phyloP scores from a whole-genome alignment of 2,113 vertebrate genomes.

The Myiagra hebetior region DNA sequence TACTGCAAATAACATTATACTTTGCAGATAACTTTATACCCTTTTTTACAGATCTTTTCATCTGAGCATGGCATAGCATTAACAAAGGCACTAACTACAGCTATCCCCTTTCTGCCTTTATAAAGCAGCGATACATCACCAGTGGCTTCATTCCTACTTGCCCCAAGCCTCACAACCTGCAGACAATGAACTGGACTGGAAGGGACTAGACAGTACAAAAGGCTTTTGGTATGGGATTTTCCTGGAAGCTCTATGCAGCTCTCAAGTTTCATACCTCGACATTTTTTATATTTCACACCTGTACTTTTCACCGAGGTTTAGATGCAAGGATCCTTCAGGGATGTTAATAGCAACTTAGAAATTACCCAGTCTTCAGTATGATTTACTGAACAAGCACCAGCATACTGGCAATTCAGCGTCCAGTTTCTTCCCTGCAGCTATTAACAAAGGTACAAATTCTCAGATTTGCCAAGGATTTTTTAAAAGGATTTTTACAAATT shows the following conservation, averaged over 20 bases:
- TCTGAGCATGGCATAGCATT: neutral
- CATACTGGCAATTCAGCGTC: neutral
- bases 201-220: neutral
- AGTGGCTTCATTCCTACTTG: neutral
- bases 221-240: neutral
- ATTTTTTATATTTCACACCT: neutral
- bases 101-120: neutral
- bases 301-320: neutral
- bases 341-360: neutral
- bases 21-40: neutral
- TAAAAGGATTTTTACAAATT: neutral
- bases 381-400: neutral
- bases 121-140: rapidly evolving
- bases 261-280: rapidly evolving
- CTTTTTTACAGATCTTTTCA: neutral
- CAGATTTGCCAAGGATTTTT: neutral
- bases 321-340: neutral
- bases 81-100: neutral
- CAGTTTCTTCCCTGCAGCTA: neutral
- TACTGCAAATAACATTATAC: neutral
- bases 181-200: neutral
- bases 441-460: neutral
- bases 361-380: neutral
- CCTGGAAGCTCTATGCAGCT: neutral
- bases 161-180: neutral